Evolutionary conservation across 53 echinoderm and acorn worm species (phyloP), one percentile per base, ranked within the genome.

Genomic region (Stichopus horrens): DNA sequence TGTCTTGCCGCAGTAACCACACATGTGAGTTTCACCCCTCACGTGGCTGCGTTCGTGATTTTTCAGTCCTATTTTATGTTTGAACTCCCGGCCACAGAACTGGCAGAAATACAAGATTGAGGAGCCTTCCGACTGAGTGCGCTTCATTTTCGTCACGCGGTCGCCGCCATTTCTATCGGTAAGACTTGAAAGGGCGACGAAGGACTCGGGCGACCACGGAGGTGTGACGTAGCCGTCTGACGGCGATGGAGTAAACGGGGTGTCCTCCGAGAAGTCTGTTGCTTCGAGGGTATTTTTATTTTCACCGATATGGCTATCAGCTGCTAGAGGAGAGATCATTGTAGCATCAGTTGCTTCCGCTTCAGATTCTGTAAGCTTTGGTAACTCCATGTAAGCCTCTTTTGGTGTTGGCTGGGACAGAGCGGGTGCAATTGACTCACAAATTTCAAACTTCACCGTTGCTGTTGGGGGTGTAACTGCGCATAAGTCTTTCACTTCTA

Each of bases 11-110:
- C 96, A 96, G 84, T 90, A 92, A 21, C 89, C 90, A 59, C 96
- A 96, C 7, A 75, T 0, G 85, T 96, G 94, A 5, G 88, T 90
- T 79, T 92, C 90, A 20, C 86, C 88, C 5, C 77, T 52, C 9
- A 92, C 80, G 55, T 96, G 96, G 22, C 93, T 89, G 65, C 96
- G 83, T 86, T 96, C 93, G 83, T 96, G 96, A 58, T 96, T 96
- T 53, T 93, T 95, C 23, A 96, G 83, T 19, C 95, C 91, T 55
- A 96, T 88, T 68, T 88, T 95, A n/a, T 95, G 96, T 52, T 90
- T 93, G 77, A 96, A 96, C 53, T 88, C 76, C 81, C 91, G 86
- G 11, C 13, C 84, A 66, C 96, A 96, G 11, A 87, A 75, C 8
- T 87, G 66, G 73, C 96, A 96, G 57, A 57, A 54, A 58, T 76